These are phyloP conservation scores for Norana najaformis DNA, from an alignment of 2,888 invertebrate genomes.

Conservation along the genomic window DNA sequence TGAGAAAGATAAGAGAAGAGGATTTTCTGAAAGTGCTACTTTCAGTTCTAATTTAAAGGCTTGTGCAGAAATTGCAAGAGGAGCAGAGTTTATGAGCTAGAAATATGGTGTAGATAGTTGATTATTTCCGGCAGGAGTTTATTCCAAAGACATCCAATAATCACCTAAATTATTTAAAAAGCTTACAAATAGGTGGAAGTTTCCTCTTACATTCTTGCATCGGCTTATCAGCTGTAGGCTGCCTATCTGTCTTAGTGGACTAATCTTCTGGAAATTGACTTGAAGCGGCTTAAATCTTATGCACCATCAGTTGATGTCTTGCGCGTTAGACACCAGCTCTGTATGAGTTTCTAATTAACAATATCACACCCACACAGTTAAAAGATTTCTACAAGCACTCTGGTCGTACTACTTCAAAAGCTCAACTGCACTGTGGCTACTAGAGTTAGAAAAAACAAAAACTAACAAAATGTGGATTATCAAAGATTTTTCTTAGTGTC, in stretches of 20 bases:
- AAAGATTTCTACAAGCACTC: background rate
- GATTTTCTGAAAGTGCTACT: background rate
- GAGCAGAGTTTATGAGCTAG: background rate
- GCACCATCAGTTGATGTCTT: too few species aligned
- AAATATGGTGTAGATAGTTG: background rate
- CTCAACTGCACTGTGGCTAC: background rate
- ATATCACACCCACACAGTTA: too few species aligned
- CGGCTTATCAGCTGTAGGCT: too few species aligned
- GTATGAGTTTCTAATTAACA: too few species aligned
- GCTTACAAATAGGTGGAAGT: background rate
- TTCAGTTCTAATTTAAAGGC: background rate
- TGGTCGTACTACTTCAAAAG: background rate
- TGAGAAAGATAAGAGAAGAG: background rate
- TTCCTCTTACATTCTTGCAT: background rate
- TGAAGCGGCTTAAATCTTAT: too few species aligned
- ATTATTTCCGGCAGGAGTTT: too few species aligned
- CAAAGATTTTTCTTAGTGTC: background rate
- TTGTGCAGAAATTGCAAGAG: background rate
- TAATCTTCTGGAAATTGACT: too few species aligned
- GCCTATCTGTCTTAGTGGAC: too few species aligned
- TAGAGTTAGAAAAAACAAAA: background rate
- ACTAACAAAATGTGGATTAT: background rate
- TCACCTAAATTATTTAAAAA: background rate
- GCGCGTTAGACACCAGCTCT: too few species aligned
- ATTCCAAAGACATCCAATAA: background rate